phyloP scores from a whole-genome alignment of 2,888 invertebrate species.

The Heliconius charithonia region DNA sequence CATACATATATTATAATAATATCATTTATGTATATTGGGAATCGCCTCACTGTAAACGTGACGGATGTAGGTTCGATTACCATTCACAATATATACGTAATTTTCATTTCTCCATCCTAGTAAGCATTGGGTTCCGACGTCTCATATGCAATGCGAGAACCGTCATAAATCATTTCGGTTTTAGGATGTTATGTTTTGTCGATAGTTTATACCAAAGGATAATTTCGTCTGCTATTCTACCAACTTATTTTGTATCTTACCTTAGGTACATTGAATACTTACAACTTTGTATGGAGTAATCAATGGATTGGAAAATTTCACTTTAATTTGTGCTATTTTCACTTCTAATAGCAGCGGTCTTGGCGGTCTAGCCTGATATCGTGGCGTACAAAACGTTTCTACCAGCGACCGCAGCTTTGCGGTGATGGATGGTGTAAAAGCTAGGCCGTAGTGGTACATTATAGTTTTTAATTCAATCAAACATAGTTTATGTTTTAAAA shows the following conservation, averaged over 20 bases:
- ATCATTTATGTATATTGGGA: neutral
- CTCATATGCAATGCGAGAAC: neutral
- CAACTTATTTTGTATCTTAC: neutral
- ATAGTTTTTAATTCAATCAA: neutral
- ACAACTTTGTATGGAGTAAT: neutral
- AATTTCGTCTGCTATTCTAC: too few species aligned
- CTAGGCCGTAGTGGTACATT: constrained; percentile 5
- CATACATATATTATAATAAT: neutral
- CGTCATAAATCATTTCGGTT: neutral
- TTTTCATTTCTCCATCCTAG: neutral
- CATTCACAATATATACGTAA: neutral
- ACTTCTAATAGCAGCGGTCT: constrained; percentile 27
- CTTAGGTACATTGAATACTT: neutral
- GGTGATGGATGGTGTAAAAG: constrained; percentile 18
- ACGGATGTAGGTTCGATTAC: neutral
- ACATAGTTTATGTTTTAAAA: neutral
- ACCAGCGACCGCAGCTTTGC: constrained; percentile 29
- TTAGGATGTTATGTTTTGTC: too few species aligned
- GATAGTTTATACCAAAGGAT: too few species aligned
- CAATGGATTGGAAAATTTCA: neutral
- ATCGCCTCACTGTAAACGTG: neutral
- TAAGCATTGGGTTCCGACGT: neutral
- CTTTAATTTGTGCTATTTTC: constrained; percentile 8
- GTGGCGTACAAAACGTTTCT: constrained; percentile 23
- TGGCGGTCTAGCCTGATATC: constrained; percentile 23